Evolutionary conservation across 2,888 invertebrate genomes (phyloP), one percentile per base, ranked within the genome.

Genomic region (Disparrhopalites patrizii): DNA sequence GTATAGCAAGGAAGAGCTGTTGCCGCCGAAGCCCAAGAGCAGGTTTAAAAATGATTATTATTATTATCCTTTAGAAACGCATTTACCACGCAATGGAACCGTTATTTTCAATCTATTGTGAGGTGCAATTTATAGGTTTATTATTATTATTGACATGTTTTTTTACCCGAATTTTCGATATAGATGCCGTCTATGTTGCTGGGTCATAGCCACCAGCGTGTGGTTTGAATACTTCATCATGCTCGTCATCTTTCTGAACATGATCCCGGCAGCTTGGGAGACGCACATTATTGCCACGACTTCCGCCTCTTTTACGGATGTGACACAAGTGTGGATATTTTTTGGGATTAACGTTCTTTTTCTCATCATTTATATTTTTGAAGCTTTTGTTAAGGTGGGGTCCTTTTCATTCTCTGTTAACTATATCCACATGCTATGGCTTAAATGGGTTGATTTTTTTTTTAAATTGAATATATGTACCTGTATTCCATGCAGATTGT

Each of bases 161-260:
- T n/a, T n/a, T n/a, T n/a, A n/a, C n/a, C n/a, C n/a, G n/a, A n/a
- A n/a, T n/a, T n/a, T n/a, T n/a, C n/a, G n/a, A n/a, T n/a, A 77
- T 2, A 74, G 76, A 1, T 81, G 79, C 77, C 76, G 82, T 0
- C 79, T 79, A 33, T 71, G 74, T 18, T 82, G 81, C 72, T 80
- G 81, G 75, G 71, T 77, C 1, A 30, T 82, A 0, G 78, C 81
- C 2, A 72, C 71, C 0, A 28, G 75, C 50, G 57, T 68, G 0
- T 82, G 81, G 81, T 81, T 84, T 77, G 83, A 84, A 70, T 73
- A 73, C 61, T 27, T 70, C 55, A 67, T 76, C 23, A 67, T 73
- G 58, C 38, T 67, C 4, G 68, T 74, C 38, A 73, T 76, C 10
- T 65, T 75, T 8, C 57, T 70, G 23, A 77, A 76, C 63, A 67